These are phyloP conservation scores for Dreissena rostriformis DNA, from an alignment of 1,140 invertebrate genomes.

Conservation along the genomic window DNA sequence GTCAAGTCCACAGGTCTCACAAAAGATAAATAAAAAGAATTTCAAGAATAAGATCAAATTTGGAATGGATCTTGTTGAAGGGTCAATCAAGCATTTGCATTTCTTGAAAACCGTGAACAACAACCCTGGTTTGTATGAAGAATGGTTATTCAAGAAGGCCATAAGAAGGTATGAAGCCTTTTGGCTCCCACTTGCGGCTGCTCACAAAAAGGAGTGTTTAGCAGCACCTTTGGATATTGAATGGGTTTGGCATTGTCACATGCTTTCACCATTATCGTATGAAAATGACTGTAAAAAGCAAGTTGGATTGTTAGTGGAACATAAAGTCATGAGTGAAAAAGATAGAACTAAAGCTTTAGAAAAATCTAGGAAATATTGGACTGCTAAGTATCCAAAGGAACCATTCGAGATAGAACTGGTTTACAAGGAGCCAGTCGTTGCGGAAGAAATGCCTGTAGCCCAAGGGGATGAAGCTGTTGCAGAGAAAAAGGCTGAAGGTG, in stretches of 20 bases:
- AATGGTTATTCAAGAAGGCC: constrained; percentile 69
- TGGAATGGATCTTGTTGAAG: constrained; percentile 61
- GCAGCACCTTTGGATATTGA: constrained; percentile 82
- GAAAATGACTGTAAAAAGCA: constrained; percentile 80
- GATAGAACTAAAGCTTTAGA: constrained; percentile 64
- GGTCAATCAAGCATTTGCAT: constrained; percentile 61
- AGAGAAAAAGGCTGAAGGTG: constrained; percentile 18
- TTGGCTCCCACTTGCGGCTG: constrained; percentile 81
- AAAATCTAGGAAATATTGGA: constrained; percentile 65
- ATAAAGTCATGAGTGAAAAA: constrained; percentile 76
- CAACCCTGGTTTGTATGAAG: constrained; percentile 61
- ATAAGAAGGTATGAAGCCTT: constrained; percentile 81
- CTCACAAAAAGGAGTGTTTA: constrained; percentile 65
- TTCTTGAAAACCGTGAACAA: constrained; percentile 67
- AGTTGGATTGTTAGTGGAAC: constrained; percentile 79
- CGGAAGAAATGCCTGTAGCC: background rate
- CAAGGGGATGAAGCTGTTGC: constrained; percentile 6
- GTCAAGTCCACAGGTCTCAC: constrained; percentile 40
- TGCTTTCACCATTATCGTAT: constrained; percentile 81
- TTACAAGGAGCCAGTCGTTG: constrained; percentile 42
- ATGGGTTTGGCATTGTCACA: constrained; percentile 83
- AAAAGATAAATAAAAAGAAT: constrained; percentile 58
- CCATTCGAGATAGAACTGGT: constrained; percentile 69
- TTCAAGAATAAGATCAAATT: constrained; percentile 65
- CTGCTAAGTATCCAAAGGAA: constrained; percentile 65